A percentile compares a stretch with the other conserved stretches of the same genome.
These are phyloP conservation scores for Zophobas morio DNA, from an alignment of 1,140 invertebrate species.

Conservation along the genomic window DNA sequence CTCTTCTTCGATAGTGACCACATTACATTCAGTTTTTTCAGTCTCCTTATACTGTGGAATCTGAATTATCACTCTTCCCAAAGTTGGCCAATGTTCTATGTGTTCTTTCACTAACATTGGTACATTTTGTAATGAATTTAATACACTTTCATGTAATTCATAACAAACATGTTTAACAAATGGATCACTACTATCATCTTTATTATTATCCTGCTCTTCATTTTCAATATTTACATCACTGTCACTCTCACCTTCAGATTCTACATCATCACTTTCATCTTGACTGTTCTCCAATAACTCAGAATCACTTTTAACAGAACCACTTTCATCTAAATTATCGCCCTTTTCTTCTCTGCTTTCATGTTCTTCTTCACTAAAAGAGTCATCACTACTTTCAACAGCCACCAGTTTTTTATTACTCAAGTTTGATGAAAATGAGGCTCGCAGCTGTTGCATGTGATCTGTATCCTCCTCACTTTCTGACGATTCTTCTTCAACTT, in stretches of 20 bases:
- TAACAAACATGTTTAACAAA: slow-evolving; percentile 77
- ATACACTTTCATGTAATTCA: slow-evolving; percentile 75
- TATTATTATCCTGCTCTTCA: slow-evolving; percentile 63
- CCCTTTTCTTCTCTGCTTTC: slow-evolving; percentile 34
- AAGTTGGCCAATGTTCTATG: slow-evolving; percentile 71
- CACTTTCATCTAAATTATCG: slow-evolving; percentile 48
- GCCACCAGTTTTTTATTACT: slow-evolving; percentile 59
- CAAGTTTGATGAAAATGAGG: slow-evolving; percentile 68
- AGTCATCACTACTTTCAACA: slow-evolving; percentile 60
- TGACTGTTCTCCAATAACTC: slow-evolving; percentile 50
- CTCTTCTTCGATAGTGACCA: slow-evolving; percentile 70
- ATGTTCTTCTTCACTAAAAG: slow-evolving; percentile 53
- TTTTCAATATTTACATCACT: slow-evolving; percentile 56
- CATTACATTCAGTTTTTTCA: slow-evolving; percentile 63
- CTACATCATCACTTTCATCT: slow-evolving; percentile 57
- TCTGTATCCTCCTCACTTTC: slow-evolving; percentile 66
- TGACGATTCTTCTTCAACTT: slow-evolving; percentile 33
- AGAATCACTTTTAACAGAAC: slow-evolving; percentile 32
- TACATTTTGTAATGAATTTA: slow-evolving; percentile 70
- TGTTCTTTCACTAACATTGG: slow-evolving; percentile 65
- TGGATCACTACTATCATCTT: slow-evolving; percentile 73
- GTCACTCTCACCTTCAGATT: slow-evolving; percentile 63
- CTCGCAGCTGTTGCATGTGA: slow-evolving; percentile 71
- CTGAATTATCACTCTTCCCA: slow-evolving; percentile 73
- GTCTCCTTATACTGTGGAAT: slow-evolving; percentile 71